Evolutionary conservation across 1,140 invertebrate genomes (phyloP), one percentile per base, ranked within the genome.

Genomic region (Thaumetopoea pityocampa): DNA sequence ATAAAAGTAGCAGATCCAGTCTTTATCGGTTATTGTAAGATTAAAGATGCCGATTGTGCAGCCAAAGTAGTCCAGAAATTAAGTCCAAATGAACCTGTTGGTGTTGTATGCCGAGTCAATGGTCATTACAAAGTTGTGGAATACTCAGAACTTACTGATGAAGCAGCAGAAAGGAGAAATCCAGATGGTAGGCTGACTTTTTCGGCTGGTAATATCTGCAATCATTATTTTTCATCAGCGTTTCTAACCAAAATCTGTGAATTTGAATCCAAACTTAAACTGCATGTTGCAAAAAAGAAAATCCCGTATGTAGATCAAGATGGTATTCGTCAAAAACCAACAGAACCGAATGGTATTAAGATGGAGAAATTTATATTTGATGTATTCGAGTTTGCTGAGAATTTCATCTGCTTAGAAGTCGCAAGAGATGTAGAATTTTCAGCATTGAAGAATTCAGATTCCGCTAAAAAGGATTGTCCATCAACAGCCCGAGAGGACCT

Each of bases 331-430:
- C 82, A 92, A 5, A 92, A 90, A 36, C 97, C 98, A 0, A 88
- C 89, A 0, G 88, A 90, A 62, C 91, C 94, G 0, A 99, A 99
- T 76, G 98, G 98, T 10, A 97, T 99, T 48, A 99, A 99, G 88
- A 94, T 99, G 74, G 98, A 99, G 64, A 99, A 99, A 85, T 99
- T 99, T 81, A 93, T 99, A 1, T 99, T 99, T 74, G 98, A 99
- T 86, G 97, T 99, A 0, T 99, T 99, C 74, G 92, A 94, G 62
- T 98, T 96, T 78, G 89, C 96, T 0, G 89, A 93, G 78, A 93
- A 92, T 54, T 96, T 99, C 68, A 94, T 93, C 9, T 95, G 95
- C 2, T 96, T 97, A 92, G 95, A 98, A 88, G 97, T 98, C 0
- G 87, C 92, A 0, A 88, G 98, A 29, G 92, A 97, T 56, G 92